A percentile compares a stretch with the other conserved stretches of the same genome.
phyloP scores from a whole-genome alignment of 2,888 invertebrate genomes.

The Volucella inflata region DNA sequence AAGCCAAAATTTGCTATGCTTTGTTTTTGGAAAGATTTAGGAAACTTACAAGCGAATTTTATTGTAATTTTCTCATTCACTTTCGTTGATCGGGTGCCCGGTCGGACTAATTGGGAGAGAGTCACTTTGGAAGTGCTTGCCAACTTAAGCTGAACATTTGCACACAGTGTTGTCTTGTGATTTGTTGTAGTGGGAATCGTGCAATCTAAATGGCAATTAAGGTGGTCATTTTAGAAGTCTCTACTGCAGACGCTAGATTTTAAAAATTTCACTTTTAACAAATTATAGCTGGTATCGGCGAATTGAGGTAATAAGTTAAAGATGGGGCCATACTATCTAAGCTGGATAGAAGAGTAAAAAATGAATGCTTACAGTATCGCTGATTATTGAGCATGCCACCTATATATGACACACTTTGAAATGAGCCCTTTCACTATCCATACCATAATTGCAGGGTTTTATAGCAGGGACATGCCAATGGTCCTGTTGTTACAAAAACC shows the following conservation, averaged over 20 bases:
- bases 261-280: conserved; percentile 25
- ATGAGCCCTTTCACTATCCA: too few species aligned
- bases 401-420: too few species aligned
- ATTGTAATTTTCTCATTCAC: conserved; percentile 70
- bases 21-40: conserved; percentile 53
- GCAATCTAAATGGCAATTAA: conserved; percentile 48
- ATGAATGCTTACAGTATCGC: too few species aligned
- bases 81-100: conserved; percentile 48
- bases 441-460: too few species aligned
- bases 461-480: too few species aligned
- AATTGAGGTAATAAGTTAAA: too few species aligned
- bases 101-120: conserved; percentile 65
- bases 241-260: background rate
- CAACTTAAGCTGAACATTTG: conserved; percentile 18
- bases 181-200: conserved; percentile 6
- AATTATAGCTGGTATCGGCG: too few species aligned
- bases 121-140: conserved; percentile 41
- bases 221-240: conserved; percentile 9
- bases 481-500: too few species aligned
- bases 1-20: conserved; percentile 58
- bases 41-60: conserved; percentile 63
- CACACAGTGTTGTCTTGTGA: conserved; percentile 14
- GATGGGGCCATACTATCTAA: too few species aligned
- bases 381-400: too few species aligned
- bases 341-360: too few species aligned